phyloP scores from a whole-genome alignment of 2,888 invertebrate species.

The Macrosoma leucophasiata region DNA sequence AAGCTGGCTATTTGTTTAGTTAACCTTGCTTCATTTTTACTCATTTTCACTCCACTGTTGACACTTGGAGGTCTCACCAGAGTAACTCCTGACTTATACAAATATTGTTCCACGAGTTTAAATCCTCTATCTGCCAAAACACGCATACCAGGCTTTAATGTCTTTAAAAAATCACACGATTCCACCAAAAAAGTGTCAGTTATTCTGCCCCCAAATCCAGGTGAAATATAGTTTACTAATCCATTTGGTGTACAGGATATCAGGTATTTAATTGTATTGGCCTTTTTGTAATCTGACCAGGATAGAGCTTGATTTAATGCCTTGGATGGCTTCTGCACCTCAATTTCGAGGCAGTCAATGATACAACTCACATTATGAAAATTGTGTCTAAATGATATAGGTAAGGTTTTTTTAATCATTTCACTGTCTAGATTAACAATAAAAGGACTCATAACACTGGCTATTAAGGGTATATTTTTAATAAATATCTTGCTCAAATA shows the following conservation, averaged over 20 bases:
- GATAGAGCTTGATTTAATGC: too few relatives aligned
- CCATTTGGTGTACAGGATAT: conserved; percentile 30
- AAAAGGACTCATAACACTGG: conserved; percentile 25
- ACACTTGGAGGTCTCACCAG: conserved; percentile 24
- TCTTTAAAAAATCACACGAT: conserved; percentile 22
- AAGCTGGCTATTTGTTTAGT: conserved; percentile 28
- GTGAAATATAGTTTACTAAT: conserved; percentile 28
- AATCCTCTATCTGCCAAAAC: conserved; percentile 28
- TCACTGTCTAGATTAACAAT: conserved; percentile 20
- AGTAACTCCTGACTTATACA: conserved; percentile 11
- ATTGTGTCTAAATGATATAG: conserved; percentile 31
- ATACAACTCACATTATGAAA: conserved; percentile 33
- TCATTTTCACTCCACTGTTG: conserved; percentile 12
- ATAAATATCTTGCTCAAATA: conserved; percentile 18
- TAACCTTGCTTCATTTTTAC: conserved; percentile 21
- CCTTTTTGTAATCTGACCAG: too few relatives aligned
- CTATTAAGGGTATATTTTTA: conserved; percentile 24
- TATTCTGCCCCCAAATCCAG: conserved; percentile 27
- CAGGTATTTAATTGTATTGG: conserved; percentile 36
- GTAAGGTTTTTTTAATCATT: conserved; percentile 21
- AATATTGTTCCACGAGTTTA: conserved; percentile 23
- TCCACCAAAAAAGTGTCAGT: conserved; percentile 23
- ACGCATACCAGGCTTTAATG: conserved; percentile 16
- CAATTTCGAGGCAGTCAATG: conserved; percentile 42
- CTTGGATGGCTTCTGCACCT: conserved; percentile 39